A percentile compares a stretch with the other conserved stretches of the same genome.
Conservation (phyloP, 2,113 vertebrate genomes). For the Sander vitreus region DNA sequence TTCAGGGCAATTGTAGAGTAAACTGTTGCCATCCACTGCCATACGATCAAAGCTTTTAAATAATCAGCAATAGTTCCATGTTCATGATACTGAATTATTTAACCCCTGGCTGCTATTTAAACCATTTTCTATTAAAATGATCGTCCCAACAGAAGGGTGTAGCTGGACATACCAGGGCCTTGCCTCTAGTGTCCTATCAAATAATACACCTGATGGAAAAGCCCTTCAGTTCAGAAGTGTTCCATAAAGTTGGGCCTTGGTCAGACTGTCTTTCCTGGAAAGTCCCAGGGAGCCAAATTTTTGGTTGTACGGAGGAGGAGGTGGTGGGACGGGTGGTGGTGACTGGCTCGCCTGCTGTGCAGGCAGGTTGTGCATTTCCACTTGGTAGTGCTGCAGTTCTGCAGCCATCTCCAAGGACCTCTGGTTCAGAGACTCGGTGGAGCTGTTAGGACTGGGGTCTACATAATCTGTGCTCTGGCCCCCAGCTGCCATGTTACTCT, state of each 20-base stretch:
- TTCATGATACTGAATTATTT: slow-evolving; percentile 40
- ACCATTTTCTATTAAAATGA: slow-evolving; percentile 41
- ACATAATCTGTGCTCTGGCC: slow-evolving; percentile 87
- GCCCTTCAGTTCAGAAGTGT: slow-evolving; percentile 93
- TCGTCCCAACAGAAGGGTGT: slow-evolving; percentile 29
- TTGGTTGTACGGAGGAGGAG: slow-evolving; percentile 89
- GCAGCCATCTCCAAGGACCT: slow-evolving; percentile 90
- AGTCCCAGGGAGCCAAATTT: slow-evolving; percentile 92
- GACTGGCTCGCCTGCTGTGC: slow-evolving; percentile 82
- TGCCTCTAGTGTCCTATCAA: slow-evolving; percentile 13
- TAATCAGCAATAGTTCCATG: slow-evolving; percentile 55
- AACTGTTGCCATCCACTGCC: slow-evolving; percentile 33
- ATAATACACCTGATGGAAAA: slow-evolving; percentile 31
- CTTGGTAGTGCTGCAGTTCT: slow-evolving; percentile 92
- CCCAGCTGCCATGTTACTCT: slow-evolving; percentile 70
- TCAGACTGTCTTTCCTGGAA: slow-evolving; percentile 97
- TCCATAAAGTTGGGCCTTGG: slow-evolving; percentile 97
- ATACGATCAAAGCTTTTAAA: slow-evolving; percentile 35
- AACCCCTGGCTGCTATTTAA: slow-evolving; percentile 42
- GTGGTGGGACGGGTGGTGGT: slow-evolving; percentile 79
- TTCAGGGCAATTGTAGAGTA: slow-evolving; percentile 14
- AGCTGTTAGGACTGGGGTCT: slow-evolving; percentile 92
- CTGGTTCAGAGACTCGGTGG: slow-evolving; percentile 91
- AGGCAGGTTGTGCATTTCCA: slow-evolving; percentile 87
- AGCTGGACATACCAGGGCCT: slow-evolving; percentile 13